Percentiles rank a stretch among this genome's conserved stretches.
phyloP scores from a whole-genome alignment of 2,888 invertebrate genomes.

The Pachymerium ferrugineum region DNA sequence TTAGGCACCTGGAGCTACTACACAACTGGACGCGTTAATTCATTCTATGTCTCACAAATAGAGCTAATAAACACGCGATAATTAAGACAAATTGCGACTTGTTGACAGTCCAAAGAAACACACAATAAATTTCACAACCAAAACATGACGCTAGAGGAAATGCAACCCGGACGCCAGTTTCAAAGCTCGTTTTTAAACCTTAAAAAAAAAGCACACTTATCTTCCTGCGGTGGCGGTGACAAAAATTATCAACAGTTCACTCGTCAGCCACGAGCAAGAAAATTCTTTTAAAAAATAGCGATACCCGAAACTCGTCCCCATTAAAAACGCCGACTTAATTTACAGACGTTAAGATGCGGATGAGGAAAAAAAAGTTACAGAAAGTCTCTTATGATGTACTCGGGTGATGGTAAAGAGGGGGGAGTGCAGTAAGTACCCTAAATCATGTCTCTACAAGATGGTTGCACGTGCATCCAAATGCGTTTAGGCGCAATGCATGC shows the following conservation, averaged over 20 bases:
- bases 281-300: not conserved
- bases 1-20: not conserved
- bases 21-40: not conserved
- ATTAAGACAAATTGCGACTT: slow-evolving; percentile 19
- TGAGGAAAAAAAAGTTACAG: not conserved
- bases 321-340: slow-evolving; percentile 6
- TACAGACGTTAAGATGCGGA: not conserved
- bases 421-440: not conserved
- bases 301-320: not conserved
- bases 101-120: slow-evolving; percentile 14
- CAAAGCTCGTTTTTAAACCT: slow-evolving; percentile 12
- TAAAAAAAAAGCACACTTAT: too few relatives aligned
- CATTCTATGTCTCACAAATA: not conserved
- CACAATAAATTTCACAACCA: not conserved
- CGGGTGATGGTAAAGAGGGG: not conserved
- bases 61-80: not conserved
- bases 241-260: slow-evolving; percentile 16
- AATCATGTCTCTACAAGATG: not conserved
- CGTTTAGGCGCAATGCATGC: not conserved
- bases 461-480: not conserved
- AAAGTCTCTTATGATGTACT: slow-evolving; percentile 8
- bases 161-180: not conserved
- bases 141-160: slow-evolving; percentile 2
- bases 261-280: not conserved
- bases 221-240: not conserved